Conservation (phyloP, 2,797 vertebrate species). For the Setipinna tenuifilis region DNA sequence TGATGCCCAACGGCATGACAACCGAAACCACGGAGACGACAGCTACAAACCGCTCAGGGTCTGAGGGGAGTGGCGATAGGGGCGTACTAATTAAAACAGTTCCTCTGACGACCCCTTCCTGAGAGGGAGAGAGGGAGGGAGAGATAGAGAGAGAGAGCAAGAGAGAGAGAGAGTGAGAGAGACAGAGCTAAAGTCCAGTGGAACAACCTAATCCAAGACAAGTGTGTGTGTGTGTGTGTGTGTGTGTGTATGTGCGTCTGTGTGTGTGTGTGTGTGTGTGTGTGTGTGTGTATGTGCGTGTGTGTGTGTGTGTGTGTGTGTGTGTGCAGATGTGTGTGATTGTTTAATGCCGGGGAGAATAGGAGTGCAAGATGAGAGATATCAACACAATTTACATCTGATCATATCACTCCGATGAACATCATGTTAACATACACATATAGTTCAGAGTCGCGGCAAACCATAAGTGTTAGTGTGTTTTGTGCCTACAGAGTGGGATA, state of each 20-base stretch:
- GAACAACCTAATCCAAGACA: slow-evolving; percentile 24
- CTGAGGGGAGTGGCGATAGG: slow-evolving; percentile 64
- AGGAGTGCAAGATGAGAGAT: slow-evolving; percentile 8
- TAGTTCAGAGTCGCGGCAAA: not conserved
- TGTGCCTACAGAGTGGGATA: not conserved
- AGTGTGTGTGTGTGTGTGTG: slow-evolving; percentile 38
- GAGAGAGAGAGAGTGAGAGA: too few species aligned
- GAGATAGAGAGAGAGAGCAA: not conserved
- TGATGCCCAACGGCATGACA: slow-evolving; percentile 82
- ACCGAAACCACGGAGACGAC: slow-evolving; percentile 69
- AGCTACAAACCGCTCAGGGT: slow-evolving; percentile 65
- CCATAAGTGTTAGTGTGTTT: not conserved
- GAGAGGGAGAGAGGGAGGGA: slow-evolving; percentile 54
- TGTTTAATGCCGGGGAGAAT: slow-evolving; percentile 81
- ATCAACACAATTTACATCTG: not conserved
- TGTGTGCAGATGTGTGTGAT: slow-evolving; percentile 85
- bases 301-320: slow-evolving; percentile 31
- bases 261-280: slow-evolving; percentile 66
- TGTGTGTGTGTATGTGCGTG: slow-evolving; percentile 57
- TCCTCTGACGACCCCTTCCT: slow-evolving; percentile 65
- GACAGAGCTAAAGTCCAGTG: not conserved
- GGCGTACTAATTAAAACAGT: slow-evolving; percentile 76
- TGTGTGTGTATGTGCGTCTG: slow-evolving; percentile 73
- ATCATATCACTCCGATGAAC: not conserved
- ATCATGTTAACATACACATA: not conserved